Percentiles rank a stretch among this genome's conserved stretches.
These are phyloP conservation scores for Venustaconcha ellipsiformis DNA, from an alignment of 1,140 invertebrate species.

Conservation along the genomic window DNA sequence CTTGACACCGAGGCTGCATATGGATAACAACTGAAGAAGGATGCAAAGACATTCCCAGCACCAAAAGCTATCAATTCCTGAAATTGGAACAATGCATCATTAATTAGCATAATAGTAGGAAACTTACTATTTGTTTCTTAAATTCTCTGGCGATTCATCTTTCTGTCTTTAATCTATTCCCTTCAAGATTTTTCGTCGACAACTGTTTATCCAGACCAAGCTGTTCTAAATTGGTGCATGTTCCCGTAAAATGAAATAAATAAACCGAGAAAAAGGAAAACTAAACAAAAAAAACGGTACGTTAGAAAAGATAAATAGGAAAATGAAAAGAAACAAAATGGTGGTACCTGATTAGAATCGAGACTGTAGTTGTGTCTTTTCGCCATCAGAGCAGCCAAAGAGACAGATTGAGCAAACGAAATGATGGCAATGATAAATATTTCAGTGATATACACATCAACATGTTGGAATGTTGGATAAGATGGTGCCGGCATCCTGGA, in stretches of 20 bases:
- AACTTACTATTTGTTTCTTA: background rate
- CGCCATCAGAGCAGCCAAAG: slow-evolving; percentile 66
- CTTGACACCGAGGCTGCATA: slow-evolving; percentile 72
- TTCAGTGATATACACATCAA: slow-evolving; percentile 19
- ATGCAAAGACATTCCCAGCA: slow-evolving; percentile 56
- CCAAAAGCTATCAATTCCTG: slow-evolving; percentile 63
- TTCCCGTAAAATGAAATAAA: background rate
- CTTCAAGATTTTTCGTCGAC: background rate
- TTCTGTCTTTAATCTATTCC: background rate
- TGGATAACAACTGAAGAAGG: slow-evolving; percentile 69
- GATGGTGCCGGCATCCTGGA: slow-evolving; percentile 26
- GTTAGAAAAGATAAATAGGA: background rate
- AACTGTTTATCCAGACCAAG: background rate
- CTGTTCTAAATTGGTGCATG: background rate
- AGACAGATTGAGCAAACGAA: slow-evolving; percentile 64
- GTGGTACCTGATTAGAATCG: slow-evolving; percentile 62
- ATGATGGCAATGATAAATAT: slow-evolving; percentile 53
- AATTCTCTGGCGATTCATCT: background rate
- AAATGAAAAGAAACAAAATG: background rate
- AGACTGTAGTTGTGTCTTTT: slow-evolving; percentile 66
- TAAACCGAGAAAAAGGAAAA: background rate
- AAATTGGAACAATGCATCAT: background rate
- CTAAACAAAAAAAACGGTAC: background rate
- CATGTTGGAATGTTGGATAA: slow-evolving; percentile 22
- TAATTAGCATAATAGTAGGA: background rate